Evolutionary conservation across 1,140 invertebrate genomes (phyloP).

Genomic region (Solen grandis): DNA sequence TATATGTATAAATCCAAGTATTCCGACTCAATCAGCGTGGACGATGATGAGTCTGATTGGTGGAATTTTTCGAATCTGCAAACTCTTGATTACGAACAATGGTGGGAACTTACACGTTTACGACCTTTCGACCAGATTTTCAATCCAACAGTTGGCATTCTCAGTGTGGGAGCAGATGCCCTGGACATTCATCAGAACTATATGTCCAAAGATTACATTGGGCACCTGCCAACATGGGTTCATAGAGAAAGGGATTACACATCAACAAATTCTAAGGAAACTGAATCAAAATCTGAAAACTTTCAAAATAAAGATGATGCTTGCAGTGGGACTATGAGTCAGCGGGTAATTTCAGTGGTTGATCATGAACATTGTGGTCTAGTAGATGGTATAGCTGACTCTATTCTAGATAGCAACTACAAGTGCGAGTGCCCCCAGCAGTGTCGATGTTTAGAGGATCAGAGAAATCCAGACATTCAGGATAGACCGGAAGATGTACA

Average conservation of each 20-base stretch:
- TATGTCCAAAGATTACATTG: conserved; percentile 80
- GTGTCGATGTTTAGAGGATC: not conserved
- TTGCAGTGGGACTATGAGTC: not conserved
- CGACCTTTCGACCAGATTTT: conserved; percentile 55
- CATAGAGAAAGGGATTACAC: conserved; percentile 58
- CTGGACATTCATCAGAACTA: conserved; percentile 6
- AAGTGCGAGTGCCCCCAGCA: not conserved
- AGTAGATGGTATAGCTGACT: not conserved
- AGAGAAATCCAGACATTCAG: not conserved
- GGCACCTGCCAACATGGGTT: conserved; percentile 83
- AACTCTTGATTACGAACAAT: conserved; percentile 64
- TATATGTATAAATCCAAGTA: conserved; percentile 59
- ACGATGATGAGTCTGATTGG: conserved; percentile 72
- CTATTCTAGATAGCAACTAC: not conserved
- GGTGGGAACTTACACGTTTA: conserved; percentile 42
- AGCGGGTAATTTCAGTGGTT: too few relatives aligned
- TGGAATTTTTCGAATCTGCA: conserved; percentile 77
- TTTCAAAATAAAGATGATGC: not conserved
- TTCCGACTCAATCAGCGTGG: conserved; percentile 61
- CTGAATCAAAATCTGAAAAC: not conserved
- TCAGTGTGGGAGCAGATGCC: conserved; percentile 13
- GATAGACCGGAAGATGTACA: not conserved
- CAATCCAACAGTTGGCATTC: conserved; percentile 42
- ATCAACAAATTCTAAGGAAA: conserved; percentile 6
- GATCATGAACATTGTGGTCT: conserved; percentile 11